Evolutionary conservation across 2,797 vertebrate genomes (phyloP).

Genomic region (Holocentrus rufus): DNA sequence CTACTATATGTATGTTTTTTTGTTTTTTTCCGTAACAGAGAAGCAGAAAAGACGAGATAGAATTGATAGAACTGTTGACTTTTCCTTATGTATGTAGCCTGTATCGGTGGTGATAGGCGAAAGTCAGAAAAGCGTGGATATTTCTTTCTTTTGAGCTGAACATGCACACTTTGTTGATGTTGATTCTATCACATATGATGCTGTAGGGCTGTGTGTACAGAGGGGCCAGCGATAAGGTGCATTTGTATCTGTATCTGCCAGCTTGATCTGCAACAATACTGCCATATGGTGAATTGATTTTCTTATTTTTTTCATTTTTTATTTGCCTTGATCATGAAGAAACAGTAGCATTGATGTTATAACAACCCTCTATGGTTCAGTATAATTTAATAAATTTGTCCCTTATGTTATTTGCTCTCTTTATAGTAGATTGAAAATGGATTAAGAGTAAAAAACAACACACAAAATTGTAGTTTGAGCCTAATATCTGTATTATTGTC

Average conservation of each 20-base stretch:
- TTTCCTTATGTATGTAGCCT: slow-evolving; percentile 51
- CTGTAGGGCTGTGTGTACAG: slow-evolving; percentile 19
- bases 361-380: slow-evolving; percentile 7
- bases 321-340: background rate
- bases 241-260: slow-evolving; percentile 17
- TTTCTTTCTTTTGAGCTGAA: slow-evolving; percentile 33
- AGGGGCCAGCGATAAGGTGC: slow-evolving; percentile 9
- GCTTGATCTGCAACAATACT: slow-evolving; percentile 19
- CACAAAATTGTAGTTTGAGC: slow-evolving; percentile 5
- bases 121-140: slow-evolving; percentile 29
- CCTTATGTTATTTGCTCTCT: background rate
- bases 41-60: slow-evolving; percentile 37
- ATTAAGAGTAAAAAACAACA: slow-evolving; percentile 8
- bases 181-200: slow-evolving; percentile 35
- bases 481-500: slow-evolving; percentile 1
- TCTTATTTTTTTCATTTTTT: slow-evolving; percentile 18
- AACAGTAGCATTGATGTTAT: background rate
- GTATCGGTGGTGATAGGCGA: slow-evolving; percentile 46
- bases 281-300: slow-evolving; percentile 15
- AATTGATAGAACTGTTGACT: slow-evolving; percentile 2
- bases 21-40: slow-evolving; percentile 39
- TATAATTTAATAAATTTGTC: background rate
- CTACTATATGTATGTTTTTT: slow-evolving; percentile 51
- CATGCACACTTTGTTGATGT: slow-evolving; percentile 45
- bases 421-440: background rate